Evolutionary conservation across 1,140 invertebrate genomes (phyloP).

Genomic region (Neodiprion virginianus): DNA sequence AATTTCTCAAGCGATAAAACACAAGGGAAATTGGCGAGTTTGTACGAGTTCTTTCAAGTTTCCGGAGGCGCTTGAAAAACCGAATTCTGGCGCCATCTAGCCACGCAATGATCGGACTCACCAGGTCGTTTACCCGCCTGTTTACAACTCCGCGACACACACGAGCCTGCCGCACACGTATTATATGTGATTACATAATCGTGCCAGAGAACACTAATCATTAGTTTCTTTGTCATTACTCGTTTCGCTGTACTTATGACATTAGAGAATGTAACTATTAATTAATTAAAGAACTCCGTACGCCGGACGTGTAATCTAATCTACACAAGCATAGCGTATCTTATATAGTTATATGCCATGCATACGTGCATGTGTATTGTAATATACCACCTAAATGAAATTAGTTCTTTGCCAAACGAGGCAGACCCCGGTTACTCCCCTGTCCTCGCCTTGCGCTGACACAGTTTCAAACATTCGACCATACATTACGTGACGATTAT

Average conservation of each 20-base stretch:
- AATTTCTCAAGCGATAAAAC: neutral
- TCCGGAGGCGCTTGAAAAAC: too few species aligned
- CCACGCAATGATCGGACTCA: neutral
- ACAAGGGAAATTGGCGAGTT: too few species aligned
- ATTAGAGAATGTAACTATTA: neutral
- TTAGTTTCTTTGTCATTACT: neutral
- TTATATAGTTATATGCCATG: too few species aligned
- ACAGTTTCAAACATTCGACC: too few species aligned
- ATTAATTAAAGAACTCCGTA: neutral
- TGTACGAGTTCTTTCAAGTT: too few species aligned
- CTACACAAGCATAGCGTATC: too few species aligned
- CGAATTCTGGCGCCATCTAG: neutral
- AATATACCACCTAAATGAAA: too few species aligned
- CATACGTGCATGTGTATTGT: too few species aligned
- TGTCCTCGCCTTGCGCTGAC: too few species aligned
- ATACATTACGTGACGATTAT: too few species aligned
- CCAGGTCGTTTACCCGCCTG: conserved; percentile 3
- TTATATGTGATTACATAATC: conserved; percentile 5
- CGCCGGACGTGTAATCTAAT: neutral
- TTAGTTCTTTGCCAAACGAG: too few species aligned
- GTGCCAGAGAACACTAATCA: neutral
- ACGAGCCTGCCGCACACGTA: neutral
- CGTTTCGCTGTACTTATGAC: neutral
- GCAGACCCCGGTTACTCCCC: too few species aligned
- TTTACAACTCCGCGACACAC: neutral